Percentiles rank a stretch among this genome's conserved stretches.
phyloP scores from a whole-genome alignment of 2,888 invertebrate genomes.

The Melieria crassipennis region DNA sequence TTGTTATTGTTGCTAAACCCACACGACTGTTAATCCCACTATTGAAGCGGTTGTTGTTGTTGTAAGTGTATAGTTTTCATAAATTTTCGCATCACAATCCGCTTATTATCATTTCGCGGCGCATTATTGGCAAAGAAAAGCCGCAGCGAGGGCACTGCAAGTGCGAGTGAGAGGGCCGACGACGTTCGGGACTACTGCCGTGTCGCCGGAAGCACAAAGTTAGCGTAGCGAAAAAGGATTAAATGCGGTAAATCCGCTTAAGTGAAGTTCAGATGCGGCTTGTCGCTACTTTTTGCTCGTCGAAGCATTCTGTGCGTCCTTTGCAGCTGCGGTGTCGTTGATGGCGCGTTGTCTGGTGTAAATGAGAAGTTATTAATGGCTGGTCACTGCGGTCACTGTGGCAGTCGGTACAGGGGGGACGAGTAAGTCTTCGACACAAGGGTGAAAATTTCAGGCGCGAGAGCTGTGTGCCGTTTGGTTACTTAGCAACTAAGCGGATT shows the following conservation, averaged over 20 bases:
- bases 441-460: too few relatives aligned
- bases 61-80: background rate
- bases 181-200: background rate
- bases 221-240: background rate
- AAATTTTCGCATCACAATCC: constrained; percentile 2
- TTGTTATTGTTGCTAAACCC: background rate
- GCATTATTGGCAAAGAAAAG: background rate
- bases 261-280: constrained; percentile 3
- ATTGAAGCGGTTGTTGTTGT: background rate
- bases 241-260: constrained; percentile 1
- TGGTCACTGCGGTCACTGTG: background rate
- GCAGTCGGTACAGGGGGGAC: background rate
- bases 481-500: too few relatives aligned
- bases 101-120: constrained; percentile 3
- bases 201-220: background rate
- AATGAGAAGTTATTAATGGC: constrained; percentile 3
- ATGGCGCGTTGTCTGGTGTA: background rate
- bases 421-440: background rate
- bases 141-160: background rate
- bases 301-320: background rate
- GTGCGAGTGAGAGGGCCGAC: background rate
- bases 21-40: background rate
- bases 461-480: too few relatives aligned
- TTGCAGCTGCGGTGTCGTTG: background rate
- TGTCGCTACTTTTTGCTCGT: background rate